These are phyloP conservation scores for Heliconius melpomene DNA, from an alignment of 1,140 invertebrate species.

Conservation along the genomic window DNA sequence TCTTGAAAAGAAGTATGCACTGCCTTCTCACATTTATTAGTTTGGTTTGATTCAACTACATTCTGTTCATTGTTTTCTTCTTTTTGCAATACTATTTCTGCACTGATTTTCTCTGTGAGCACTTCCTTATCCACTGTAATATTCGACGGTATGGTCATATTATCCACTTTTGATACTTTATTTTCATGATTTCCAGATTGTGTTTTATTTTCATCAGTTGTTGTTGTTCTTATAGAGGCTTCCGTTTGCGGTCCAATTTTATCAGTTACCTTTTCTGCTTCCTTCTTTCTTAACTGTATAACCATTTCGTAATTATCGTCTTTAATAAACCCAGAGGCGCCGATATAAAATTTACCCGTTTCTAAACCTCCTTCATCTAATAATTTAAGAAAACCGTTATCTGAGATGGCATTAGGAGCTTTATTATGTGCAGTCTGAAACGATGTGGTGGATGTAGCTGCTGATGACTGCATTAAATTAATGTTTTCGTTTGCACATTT, in stretches of 20 bases:
- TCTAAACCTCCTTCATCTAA: slow-evolving; percentile 56
- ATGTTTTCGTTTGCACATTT: slow-evolving; percentile 36
- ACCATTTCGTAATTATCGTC: slow-evolving; percentile 72
- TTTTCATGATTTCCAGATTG: neutral
- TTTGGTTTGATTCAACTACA: slow-evolving; percentile 13
- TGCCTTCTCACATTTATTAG: slow-evolving; percentile 47
- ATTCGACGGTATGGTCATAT: neutral
- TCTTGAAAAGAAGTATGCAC: slow-evolving; percentile 52
- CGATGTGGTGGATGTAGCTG: slow-evolving; percentile 55
- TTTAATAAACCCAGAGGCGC: slow-evolving; percentile 67
- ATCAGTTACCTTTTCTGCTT: slow-evolving; percentile 40
- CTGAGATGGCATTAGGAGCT: slow-evolving; percentile 34
- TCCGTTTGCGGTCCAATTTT: neutral
- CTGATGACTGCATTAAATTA: slow-evolving; percentile 39
- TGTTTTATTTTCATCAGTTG: neutral
- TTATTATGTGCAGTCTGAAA: slow-evolving; percentile 58
- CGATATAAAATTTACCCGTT: slow-evolving; percentile 68
- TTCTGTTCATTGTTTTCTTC: slow-evolving; percentile 16
- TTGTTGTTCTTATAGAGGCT: neutral
- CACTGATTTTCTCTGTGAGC: neutral
- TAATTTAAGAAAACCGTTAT: slow-evolving; percentile 56
- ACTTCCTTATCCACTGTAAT: neutral
- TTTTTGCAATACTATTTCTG: neutral
- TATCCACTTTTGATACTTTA: neutral
- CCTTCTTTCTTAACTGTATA: slow-evolving; percentile 73